phyloP scores from a whole-genome alignment of 2,888 invertebrate genomes.

The Tachina grossa region DNA sequence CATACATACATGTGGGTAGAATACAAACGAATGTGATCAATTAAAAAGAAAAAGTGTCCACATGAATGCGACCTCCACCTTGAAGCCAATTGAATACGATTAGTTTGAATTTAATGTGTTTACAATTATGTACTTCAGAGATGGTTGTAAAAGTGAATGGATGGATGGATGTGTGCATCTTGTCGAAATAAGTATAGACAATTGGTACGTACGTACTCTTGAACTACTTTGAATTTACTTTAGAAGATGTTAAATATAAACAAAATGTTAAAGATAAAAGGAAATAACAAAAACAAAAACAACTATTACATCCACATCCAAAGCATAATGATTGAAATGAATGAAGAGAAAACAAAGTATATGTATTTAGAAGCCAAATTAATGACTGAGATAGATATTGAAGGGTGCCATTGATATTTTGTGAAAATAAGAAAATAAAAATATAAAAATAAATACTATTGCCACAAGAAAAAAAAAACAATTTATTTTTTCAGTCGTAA shows the following conservation, averaged over 20 bases:
- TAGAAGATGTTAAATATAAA: slow-evolving; percentile 45
- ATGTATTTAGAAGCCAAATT: slow-evolving; percentile 55
- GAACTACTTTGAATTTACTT: slow-evolving; percentile 64
- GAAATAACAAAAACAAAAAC: slow-evolving; percentile 3
- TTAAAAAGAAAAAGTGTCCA: slow-evolving; percentile 40
- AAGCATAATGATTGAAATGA: slow-evolving; percentile 26
- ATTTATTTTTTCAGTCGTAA: too few species aligned
- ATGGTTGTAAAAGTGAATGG: not conserved
- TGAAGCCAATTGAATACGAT: slow-evolving; percentile 46
- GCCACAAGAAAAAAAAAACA: slow-evolving; percentile 1
- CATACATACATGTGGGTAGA: not conserved
- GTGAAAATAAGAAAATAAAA: not conserved
- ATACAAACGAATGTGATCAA: slow-evolving; percentile 24
- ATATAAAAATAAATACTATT: not conserved
- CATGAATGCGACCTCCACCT: slow-evolving; percentile 63
- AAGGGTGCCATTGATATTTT: slow-evolving; percentile 57
- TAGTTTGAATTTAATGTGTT: slow-evolving; percentile 47
- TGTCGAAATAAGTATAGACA: slow-evolving; percentile 40
- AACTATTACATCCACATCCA: not conserved
- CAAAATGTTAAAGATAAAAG: slow-evolving; percentile 12
- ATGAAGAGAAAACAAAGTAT: not conserved
- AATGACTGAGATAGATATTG: slow-evolving; percentile 24
- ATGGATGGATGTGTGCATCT: slow-evolving; percentile 24
- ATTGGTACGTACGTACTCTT: slow-evolving; percentile 32
- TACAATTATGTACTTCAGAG: slow-evolving; percentile 14